phyloP scores from a whole-genome alignment of 2,797 vertebrate species.

The Scarus forsteni region DNA sequence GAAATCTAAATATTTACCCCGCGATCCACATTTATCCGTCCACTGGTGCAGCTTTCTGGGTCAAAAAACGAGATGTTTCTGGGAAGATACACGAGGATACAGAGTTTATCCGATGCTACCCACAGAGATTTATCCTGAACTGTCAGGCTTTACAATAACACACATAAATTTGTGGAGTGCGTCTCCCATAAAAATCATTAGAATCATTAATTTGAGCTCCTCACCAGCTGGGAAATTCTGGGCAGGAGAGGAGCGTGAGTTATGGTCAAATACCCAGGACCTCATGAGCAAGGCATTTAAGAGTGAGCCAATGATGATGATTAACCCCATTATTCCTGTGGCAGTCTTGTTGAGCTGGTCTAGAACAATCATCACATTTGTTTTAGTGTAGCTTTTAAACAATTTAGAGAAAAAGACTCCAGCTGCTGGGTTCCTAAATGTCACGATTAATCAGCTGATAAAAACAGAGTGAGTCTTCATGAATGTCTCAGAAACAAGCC shows the following conservation, averaged over 20 bases:
- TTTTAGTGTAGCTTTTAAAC: too few relatives aligned
- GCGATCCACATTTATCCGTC: slow-evolving; percentile 72
- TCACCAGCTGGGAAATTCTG: slow-evolving; percentile 62
- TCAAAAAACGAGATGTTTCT: slow-evolving; percentile 75
- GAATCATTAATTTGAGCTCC: slow-evolving; percentile 42
- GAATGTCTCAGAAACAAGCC: too few relatives aligned
- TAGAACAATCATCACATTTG: too few relatives aligned
- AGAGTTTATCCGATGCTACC: slow-evolving; percentile 62
- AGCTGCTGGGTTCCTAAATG: too few relatives aligned
- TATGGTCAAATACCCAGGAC: neutral
- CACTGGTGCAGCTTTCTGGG: slow-evolving; percentile 67
- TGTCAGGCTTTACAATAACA: slow-evolving; percentile 73
- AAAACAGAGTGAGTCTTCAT: too few relatives aligned
- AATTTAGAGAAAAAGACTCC: too few relatives aligned
- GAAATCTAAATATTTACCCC: slow-evolving; percentile 83
- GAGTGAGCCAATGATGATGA: neutral
- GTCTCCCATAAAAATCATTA: slow-evolving; percentile 65
- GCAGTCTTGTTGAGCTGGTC: too few relatives aligned
- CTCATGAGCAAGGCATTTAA: slow-evolving; percentile 29
- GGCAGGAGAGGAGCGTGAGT: slow-evolving; percentile 6
- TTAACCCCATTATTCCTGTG: too few relatives aligned
- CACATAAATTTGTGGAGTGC: slow-evolving; percentile 58
- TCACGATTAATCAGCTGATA: too few relatives aligned
- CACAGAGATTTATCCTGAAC: slow-evolving; percentile 69
- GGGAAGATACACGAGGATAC: slow-evolving; percentile 68